Base-by-base conservation (phyloP, 2,113 vertebrate genomes). In the Tiliqua scincoides region DNA sequence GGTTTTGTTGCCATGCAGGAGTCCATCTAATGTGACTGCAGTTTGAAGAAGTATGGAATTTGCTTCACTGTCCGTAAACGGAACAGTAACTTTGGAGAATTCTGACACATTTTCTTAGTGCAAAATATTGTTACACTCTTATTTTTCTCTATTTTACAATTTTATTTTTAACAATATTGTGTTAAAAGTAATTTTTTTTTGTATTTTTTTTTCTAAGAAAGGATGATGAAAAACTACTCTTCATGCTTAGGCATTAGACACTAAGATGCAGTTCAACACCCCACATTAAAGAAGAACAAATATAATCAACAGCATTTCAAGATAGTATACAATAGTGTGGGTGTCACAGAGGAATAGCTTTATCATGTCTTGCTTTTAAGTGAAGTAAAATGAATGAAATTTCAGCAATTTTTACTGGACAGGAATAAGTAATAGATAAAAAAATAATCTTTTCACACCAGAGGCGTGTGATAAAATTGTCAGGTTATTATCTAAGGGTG, bases 401-500 rank as follows among this genome's bases (percentile, higher is more conserved):
- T 2, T 75, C 2, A 89, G 87, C 27, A 78, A 79, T 18, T 17
- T 40, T 43, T 61, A 40, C 17, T 14, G 35, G 3, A 57, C 68
- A n/a, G 17, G 5, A 87, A 70, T 67, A 43, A 62, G 81, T 83
- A 37, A 83, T 9, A 27, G 40, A 57, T 12, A 2, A 63, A 43
- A 79, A 40, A 61, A 1, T 14, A 37, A 87, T 75, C 88, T 37
- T 87, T 73, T 91, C 18, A 59, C 85, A 54, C 57, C 32, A 78
- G 43, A 76, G 62, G 43, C 0, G n/a, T 10, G 0, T 74, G 72
- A 23, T 23, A 78, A 71, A 62, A 85, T 78, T 67, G 82, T 73
- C 25, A 85, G 0, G 1, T 88, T 65, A 32, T 67, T 25, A n/a
- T n/a, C n/a, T n/a, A n/a, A n/a, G n/a, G n/a, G n/a, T n/a, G n/a